Conservation (phyloP, 2,888 invertebrate genomes). For the Phalera bucephala region DNA sequence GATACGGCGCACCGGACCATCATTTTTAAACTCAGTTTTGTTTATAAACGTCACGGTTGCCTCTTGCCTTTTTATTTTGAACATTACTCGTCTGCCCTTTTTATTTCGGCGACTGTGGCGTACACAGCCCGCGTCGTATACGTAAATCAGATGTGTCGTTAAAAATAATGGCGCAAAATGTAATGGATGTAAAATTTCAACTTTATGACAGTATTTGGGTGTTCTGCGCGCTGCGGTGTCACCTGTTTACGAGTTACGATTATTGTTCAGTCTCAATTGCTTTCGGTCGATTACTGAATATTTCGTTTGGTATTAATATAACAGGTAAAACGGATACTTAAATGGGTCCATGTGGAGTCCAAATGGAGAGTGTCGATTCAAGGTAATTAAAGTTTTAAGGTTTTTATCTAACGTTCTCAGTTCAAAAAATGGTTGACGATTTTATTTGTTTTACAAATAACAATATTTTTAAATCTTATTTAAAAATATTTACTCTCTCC, state of each 20-base stretch:
- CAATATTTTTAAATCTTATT: no score
- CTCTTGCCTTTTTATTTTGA: conserved; percentile 34
- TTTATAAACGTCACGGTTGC: conserved; percentile 55
- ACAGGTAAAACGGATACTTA: no score
- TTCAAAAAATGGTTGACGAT: no score
- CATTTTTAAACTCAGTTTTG: conserved; percentile 61
- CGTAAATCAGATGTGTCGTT: conserved; percentile 54
- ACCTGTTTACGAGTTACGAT: conserved; percentile 26
- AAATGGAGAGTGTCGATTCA: no score
- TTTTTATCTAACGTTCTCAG: no score
- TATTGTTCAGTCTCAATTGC: conserved; percentile 36
- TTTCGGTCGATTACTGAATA: conserved; percentile 20
- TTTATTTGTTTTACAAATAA: no score
- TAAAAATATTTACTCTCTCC: no score
- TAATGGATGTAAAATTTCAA: conserved; percentile 36
- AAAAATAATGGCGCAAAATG: conserved; percentile 57
- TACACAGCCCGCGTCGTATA: conserved; percentile 31
- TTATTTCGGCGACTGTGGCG: conserved; percentile 20
- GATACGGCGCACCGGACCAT: conserved; percentile 53
- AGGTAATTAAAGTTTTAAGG: no score
- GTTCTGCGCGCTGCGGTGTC: conserved; percentile 28
- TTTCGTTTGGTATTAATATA: no score
- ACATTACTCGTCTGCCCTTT: conserved; percentile 14
- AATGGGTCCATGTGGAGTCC: no score
- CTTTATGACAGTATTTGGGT: conserved; percentile 20